Evolutionary conservation across 1,140 invertebrate species (phyloP).

Genomic region (Drosophila lacertosa): DNA sequence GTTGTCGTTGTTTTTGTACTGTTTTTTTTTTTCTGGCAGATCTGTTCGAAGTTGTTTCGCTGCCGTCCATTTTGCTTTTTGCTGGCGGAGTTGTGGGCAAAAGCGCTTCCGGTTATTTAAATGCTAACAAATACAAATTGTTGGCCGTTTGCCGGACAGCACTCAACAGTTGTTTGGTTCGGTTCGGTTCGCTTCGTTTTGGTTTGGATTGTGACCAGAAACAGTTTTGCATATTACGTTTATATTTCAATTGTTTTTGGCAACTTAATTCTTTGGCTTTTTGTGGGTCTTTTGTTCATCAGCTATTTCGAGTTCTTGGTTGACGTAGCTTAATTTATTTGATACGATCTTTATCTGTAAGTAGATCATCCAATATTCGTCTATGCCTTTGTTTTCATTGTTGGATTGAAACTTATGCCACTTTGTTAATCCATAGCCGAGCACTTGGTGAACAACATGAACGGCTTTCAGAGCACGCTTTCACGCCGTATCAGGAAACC

Average conservation of each 20-base stretch:
- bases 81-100: constrained; percentile 8
- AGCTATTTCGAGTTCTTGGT: too few species aligned
- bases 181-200: constrained; percentile 36
- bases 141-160: constrained; percentile 57
- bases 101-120: constrained; percentile 77
- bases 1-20: too few species aligned
- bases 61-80: constrained; percentile 39
- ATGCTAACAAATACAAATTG: constrained; percentile 79
- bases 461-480: constrained; percentile 37
- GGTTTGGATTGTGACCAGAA: constrained; percentile 16
- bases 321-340: neutral
- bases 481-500: constrained; percentile 37
- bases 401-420: constrained; percentile 19
- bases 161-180: constrained; percentile 78
- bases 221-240: constrained; percentile 55
- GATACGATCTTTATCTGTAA: neutral
- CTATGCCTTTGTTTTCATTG: neutral
- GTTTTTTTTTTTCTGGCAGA: constrained; percentile 16
- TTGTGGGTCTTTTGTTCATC: neutral
- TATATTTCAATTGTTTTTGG: constrained; percentile 48
- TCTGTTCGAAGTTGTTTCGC: constrained; percentile 30
- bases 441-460: constrained; percentile 34
- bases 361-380: constrained; percentile 4
- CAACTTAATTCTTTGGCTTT: neutral
- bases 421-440: constrained; percentile 44